These are phyloP conservation scores for Melanostoma scalare DNA, from an alignment of 2,888 invertebrate species.

Conservation along the genomic window DNA sequence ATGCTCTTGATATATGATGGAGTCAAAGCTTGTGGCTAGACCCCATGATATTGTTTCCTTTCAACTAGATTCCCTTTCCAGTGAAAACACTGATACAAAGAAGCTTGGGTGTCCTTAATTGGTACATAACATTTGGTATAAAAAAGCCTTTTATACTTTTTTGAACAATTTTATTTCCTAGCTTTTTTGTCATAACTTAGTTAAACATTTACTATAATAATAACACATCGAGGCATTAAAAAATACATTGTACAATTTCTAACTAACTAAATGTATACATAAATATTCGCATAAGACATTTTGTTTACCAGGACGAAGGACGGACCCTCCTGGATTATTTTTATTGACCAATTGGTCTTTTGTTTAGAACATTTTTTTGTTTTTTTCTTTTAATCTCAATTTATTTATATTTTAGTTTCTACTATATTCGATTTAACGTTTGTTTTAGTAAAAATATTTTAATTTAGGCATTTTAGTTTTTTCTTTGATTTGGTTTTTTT, in stretches of 20 bases:
- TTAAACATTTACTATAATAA: constrained; percentile 69
- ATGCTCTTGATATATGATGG: too few relatives aligned
- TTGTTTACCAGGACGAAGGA: constrained; percentile 71
- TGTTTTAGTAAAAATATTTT: constrained; percentile 67
- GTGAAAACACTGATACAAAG: too few relatives aligned
- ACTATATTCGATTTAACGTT: constrained; percentile 58
- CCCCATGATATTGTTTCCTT: too few relatives aligned
- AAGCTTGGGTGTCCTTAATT: too few relatives aligned
- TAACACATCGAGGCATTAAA: constrained; percentile 72
- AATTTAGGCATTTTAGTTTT: constrained; percentile 67
- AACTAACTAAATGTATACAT: constrained; percentile 72
- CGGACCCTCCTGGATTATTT: constrained; percentile 73
- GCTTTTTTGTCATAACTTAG: constrained; percentile 56
- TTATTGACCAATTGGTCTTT: constrained; percentile 70
- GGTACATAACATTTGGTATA: neutral
- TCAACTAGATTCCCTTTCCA: too few relatives aligned
- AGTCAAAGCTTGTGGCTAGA: too few relatives aligned
- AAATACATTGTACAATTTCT: constrained; percentile 73
- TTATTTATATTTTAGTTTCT: constrained; percentile 36
- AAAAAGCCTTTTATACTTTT: neutral
- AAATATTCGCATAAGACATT: constrained; percentile 73
- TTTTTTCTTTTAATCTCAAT: constrained; percentile 17
- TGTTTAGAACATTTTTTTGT: constrained; percentile 52
- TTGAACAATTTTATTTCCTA: constrained; percentile 62
- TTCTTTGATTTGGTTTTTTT: constrained; percentile 29